Evolutionary conservation across 2,888 invertebrate genomes (phyloP), one percentile per base, ranked within the genome.

Genomic region (Papilio elwesi): DNA sequence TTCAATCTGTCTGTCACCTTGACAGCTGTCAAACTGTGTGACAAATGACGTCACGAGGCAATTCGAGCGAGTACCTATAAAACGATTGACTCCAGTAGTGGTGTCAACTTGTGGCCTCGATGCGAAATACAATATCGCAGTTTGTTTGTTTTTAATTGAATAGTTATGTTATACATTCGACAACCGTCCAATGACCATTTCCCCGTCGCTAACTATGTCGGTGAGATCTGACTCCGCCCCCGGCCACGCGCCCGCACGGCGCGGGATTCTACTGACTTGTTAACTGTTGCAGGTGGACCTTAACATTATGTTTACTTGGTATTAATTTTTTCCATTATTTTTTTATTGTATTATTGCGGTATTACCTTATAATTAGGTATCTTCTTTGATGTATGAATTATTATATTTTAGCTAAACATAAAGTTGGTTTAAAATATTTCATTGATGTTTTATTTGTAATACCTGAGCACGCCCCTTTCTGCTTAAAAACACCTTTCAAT

Each of bases 381-480:
- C 92, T 92, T 91, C 92, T 91, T 93, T 92, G 91, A 93, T 93
- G 93, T 93, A 93, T 93, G 92, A 87, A 93, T 93, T 92, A 93
- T 92, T 93, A 93, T 93, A 93, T 93, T 93, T 93, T 93, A 93
- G 93, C 93, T 93, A 93, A 92, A 92, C 93, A 93, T 93, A 93
- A 93, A 93, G 93, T 93, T 93, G 93, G 92, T 93, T 93, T 93
- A 92, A 93, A 92, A 90, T 87, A 90, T 77, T 76, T 74, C 10
- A 81, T 48, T 78, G 51, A 71, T 83, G 83, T 87, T 90, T 90
- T 78, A 89, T 89, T 88, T 83, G n/a, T 15, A 16, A 26, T 43
- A 62, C 15, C 12, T 15, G 8, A 26, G 1, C 4, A 26, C 26
- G 26, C 26, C 4, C 26, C 26, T 4, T 2, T 26, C 26, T 26